Evolutionary conservation across 2,888 invertebrate species (phyloP).

Genomic region (Gastracanthus pulcherrimus): DNA sequence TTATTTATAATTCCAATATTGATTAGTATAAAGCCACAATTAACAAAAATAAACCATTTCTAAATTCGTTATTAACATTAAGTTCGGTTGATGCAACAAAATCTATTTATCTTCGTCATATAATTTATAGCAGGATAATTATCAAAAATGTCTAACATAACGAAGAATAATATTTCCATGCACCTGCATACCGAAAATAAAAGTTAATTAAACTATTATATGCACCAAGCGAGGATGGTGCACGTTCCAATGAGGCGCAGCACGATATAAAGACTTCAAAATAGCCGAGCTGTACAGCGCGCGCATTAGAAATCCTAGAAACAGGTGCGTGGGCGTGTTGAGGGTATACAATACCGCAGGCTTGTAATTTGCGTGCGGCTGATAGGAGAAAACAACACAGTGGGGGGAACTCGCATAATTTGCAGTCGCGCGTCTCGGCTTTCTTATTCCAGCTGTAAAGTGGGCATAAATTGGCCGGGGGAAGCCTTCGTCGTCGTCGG

Average conservation of each 20-base stretch:
- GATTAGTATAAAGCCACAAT: too few relatives aligned
- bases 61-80: too few relatives aligned
- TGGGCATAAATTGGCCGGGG: constrained; percentile 28
- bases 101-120: neutral
- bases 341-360: constrained; percentile 18
- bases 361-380: constrained; percentile 52
- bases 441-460: constrained; percentile 39
- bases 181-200: neutral
- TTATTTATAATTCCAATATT: too few relatives aligned
- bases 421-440: neutral
- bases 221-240: too few relatives aligned
- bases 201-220: constrained; percentile 23
- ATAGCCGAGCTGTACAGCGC: constrained; percentile 3
- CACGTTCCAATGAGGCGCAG: too few relatives aligned
- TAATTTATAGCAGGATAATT: too few relatives aligned
- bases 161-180: neutral
- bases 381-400: constrained; percentile 37
- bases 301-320: constrained; percentile 51
- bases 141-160: too few relatives aligned
- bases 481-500: constrained; percentile 10
- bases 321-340: constrained; percentile 53
- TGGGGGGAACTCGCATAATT: constrained; percentile 12
- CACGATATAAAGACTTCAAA: constrained; percentile 37
- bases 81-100: too few relatives aligned
- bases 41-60: too few relatives aligned